Evolutionary conservation across 2,113 vertebrate species (phyloP).

Genomic region (Corythoichthys haematopterus): DNA sequence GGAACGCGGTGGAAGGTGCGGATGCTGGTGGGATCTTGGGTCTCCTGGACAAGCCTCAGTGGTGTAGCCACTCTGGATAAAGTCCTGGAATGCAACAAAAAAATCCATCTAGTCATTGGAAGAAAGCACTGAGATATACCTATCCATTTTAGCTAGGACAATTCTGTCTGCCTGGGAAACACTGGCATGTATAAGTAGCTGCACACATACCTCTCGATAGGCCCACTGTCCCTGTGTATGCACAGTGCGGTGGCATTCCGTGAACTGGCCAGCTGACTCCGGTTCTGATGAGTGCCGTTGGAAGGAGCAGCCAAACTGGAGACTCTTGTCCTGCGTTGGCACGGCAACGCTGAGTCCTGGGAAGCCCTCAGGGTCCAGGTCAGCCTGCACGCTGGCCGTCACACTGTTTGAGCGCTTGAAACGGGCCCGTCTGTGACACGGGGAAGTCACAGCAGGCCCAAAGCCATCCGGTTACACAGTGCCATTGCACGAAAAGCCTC

Average conservation of each 20-base stretch:
- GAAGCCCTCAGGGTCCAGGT: constrained; percentile 92
- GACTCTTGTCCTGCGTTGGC: constrained; percentile 91
- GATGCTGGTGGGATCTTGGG: constrained; percentile 67
- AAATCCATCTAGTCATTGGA: neutral
- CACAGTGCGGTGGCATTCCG: constrained; percentile 93
- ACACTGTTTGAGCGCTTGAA: constrained; percentile 99
- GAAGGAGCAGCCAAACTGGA: constrained; percentile 95
- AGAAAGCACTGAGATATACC: neutral
- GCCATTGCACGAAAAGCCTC: constrained; percentile 15
- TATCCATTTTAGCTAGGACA: neutral
- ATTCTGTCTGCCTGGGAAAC: neutral
- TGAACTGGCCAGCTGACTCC: constrained; percentile 83
- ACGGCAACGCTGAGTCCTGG: constrained; percentile 75
- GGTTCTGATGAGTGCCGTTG: constrained; percentile 93
- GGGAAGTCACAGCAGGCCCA: constrained; percentile 17
- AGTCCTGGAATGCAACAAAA: constrained; percentile 40
- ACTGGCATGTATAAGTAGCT: neutral
- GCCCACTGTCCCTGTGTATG: constrained; percentile 98
- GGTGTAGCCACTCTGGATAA: constrained; percentile 86
- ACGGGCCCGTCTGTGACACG: constrained; percentile 79
- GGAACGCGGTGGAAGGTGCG: constrained; percentile 62
- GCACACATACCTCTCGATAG: constrained; percentile 79
- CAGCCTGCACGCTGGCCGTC: constrained; percentile 93
- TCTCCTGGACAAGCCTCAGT: constrained; percentile 68
- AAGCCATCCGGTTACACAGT: constrained; percentile 21